Conservation (phyloP, 1,140 invertebrate species). For the Drosophila elegans region DNA sequence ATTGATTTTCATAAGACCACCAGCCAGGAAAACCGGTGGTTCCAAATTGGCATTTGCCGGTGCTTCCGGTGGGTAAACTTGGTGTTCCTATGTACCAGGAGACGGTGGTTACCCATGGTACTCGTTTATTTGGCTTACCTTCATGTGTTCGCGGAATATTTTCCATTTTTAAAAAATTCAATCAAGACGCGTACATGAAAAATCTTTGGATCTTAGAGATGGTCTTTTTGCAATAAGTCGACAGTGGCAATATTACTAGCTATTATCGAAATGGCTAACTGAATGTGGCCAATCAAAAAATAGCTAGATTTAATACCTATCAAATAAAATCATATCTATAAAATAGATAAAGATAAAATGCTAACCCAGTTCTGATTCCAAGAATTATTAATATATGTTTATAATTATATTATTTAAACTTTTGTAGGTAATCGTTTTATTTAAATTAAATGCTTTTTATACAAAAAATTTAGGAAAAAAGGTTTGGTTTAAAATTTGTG, state of each 20-base stretch:
- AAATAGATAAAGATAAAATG: no score
- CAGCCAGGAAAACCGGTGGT: constrained; percentile 13
- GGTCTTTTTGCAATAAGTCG: constrained; percentile 19
- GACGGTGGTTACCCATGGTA: neutral
- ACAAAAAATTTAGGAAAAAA: no score
- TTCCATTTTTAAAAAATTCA: constrained; percentile 87
- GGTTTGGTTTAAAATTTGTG: no score
- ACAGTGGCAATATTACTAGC: neutral
- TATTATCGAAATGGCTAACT: constrained; percentile 4
- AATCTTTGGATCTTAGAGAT: constrained; percentile 30
- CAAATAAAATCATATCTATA: no score
- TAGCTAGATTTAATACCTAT: neutral
- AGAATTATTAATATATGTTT: no score
- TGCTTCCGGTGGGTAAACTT: no score
- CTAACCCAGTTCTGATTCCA: no score
- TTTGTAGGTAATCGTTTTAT: no score
- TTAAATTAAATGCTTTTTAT: no score
- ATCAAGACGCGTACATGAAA: constrained; percentile 70
- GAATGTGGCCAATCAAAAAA: neutral
- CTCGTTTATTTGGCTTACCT: constrained; percentile 88
- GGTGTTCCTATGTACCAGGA: no score
- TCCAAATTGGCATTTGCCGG: no score
- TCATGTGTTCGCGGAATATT: constrained; percentile 92
- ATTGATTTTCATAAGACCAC: constrained; percentile 54
- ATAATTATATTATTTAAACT: no score